Evolutionary conservation across 2,888 invertebrate species (phyloP), one percentile per base, ranked within the genome.

Genomic region (Tanypteryx hageni): DNA sequence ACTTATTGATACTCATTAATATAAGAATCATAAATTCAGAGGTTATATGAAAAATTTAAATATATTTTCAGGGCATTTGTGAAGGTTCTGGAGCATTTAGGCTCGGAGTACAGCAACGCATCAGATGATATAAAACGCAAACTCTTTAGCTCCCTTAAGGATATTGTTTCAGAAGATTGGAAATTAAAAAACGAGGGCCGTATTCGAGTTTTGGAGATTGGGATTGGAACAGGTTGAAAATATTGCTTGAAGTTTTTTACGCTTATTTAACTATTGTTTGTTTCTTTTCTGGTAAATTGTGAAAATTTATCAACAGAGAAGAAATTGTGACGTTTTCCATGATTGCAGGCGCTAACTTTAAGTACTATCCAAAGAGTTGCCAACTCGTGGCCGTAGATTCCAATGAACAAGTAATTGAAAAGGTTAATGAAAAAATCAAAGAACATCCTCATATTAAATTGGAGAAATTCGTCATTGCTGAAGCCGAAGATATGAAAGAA

Each of bases 171-270:
- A 14, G 56, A 56, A 16, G 92, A 92, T 22, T 92, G 86, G 86
- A 86, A 92, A 27, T 18, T 92, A 3, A 92, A 86, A 86, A 92
- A 92, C 76, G 85, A 85, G 11, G 92, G 92, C n/a, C 61, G 83
- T 10, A 86, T 92, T 9, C 85, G 86, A 57, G 86, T 92, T 27
- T 31, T 92, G 56, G 92, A 92, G 22, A 85, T 92, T 22, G 92
- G 92, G 18, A 64, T 84, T 3, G 92, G 92, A 85, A 92, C 84
- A 56, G 92, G 92, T 92, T 18, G 27, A 84, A 11, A 64, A 22
- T 5, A 85, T 4, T 10, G 13, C 31, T 44, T 31, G 4, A 14
- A 18, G 13, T 64, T 16, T 22, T n/a, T 11, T 7, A 22, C 11
- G 0, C 10, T n/a, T 1, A 76, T n/a, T 76, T n/a, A 10, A 4